Percentiles rank a stretch among this genome's conserved stretches.
Conservation (phyloP, 2,797 vertebrate species). For the Stomatorhinus walkeri region DNA sequence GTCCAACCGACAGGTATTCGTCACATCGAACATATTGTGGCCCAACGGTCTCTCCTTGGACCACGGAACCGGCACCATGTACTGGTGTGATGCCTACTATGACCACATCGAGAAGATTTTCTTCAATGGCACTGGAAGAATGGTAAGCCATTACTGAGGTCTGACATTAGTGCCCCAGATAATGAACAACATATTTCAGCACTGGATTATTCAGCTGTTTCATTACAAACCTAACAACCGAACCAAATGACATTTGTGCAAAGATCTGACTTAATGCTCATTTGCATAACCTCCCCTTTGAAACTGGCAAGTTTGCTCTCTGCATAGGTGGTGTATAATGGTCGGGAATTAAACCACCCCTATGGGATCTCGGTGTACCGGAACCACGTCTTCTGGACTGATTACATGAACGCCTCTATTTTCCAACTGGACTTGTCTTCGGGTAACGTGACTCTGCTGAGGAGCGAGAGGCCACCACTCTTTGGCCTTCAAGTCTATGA, state of each 20-base stretch:
- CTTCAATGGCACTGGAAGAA: constrained; percentile 73
- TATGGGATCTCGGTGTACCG: constrained; percentile 72
- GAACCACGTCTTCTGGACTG: constrained; percentile 74
- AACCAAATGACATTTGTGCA: constrained; percentile 15
- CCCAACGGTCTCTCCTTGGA: constrained; percentile 78
- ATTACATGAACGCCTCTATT: constrained; percentile 80
- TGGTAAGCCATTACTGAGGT: constrained; percentile 56
- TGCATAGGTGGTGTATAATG: constrained; percentile 69
- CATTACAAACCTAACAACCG: constrained; percentile 6
- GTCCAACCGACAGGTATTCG: constrained; percentile 68
- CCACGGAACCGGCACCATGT: constrained; percentile 55
- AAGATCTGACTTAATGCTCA: background rate
- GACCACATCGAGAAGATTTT: constrained; percentile 78
- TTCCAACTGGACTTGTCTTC: constrained; percentile 69
- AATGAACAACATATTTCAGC: constrained; percentile 11
- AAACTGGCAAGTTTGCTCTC: constrained; percentile 23
- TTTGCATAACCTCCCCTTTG: background rate
- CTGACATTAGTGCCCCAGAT: background rate
- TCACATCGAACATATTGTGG: constrained; percentile 78
- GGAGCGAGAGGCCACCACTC: constrained; percentile 70
- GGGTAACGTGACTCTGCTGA: constrained; percentile 63
- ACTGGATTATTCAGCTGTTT: background rate
- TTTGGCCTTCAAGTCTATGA: constrained; percentile 79
- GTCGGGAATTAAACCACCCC: constrained; percentile 75
- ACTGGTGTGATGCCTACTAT: constrained; percentile 82